These are phyloP conservation scores for Callorhinus ursinus DNA, from an alignment of 2,113 vertebrate species.

Conservation along the genomic window DNA sequence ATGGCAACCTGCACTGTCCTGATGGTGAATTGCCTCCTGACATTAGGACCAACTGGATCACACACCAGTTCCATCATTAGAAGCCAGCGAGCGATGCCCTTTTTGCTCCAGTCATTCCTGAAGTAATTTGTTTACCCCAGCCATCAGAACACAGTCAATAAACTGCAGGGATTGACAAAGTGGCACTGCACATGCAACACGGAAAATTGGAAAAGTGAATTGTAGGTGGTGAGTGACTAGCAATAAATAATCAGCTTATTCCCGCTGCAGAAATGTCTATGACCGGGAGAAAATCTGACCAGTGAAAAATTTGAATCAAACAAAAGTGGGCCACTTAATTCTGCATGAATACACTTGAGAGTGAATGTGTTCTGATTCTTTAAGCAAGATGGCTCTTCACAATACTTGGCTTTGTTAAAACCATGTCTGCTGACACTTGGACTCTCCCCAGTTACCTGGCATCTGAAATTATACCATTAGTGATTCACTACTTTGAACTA, in stretches of 20 bases:
- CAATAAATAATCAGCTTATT: constrained; percentile 64
- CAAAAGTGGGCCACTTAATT: constrained; percentile 4
- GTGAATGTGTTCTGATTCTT: background rate
- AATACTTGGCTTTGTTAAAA: constrained; percentile 47
- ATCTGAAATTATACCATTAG: constrained; percentile 3
- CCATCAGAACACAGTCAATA: constrained; percentile 57
- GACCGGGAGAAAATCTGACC: constrained; percentile 24
- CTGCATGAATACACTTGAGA: constrained; percentile 29
- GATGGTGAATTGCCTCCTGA: background rate
- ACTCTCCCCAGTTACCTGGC: background rate
- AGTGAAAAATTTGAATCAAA: constrained; percentile 34
- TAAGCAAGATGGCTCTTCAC: constrained; percentile 9
- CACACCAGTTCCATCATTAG: background rate
- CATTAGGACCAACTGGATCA: background rate
- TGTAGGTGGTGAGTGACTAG: constrained; percentile 45
- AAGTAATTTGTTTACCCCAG: constrained; percentile 58
- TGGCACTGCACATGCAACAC: constrained; percentile 40
- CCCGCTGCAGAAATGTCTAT: constrained; percentile 20
- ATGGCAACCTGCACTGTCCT: background rate
- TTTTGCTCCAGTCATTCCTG: constrained; percentile 15
- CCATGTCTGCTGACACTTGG: background rate
- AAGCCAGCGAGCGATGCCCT: constrained; percentile 4
- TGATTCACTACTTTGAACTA: constrained; percentile 28
- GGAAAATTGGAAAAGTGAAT: constrained; percentile 71
- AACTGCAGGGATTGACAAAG: constrained; percentile 50